Base-by-base conservation (phyloP, 1,140 invertebrate genomes). In the Drosophila oshimai region DNA sequence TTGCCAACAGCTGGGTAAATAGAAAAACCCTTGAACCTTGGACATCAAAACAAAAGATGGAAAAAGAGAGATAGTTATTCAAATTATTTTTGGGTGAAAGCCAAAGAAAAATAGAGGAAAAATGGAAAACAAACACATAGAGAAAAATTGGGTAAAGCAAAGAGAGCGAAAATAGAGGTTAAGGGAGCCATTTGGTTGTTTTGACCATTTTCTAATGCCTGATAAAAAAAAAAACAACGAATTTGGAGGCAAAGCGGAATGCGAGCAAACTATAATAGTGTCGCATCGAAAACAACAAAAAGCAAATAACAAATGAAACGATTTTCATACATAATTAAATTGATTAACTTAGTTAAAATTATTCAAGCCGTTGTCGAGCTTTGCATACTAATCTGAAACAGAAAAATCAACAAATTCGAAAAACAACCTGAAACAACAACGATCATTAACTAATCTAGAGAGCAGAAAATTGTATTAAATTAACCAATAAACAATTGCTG, bases 391-490 rank as follows among this genome's bases (percentile, higher is more conserved):
- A 72, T 64, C 9, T 53, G 18, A 10, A 22, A 10, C 12, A 47
- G 33, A 24, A 44, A 44, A 33, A 57, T 58, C 15, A 44, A 28
- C 12, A 34, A 24, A 44, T 26, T 44, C 9, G 5, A 58, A 41
- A 46, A 53, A 60, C 18, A 44, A 34, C 17, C 41, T 37, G 39
- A 6, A 69, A 31, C 29, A 24, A 22, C 41, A 39, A 51, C 51
- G 46, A 73, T 73, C 70, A 73, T 73, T 73, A 73, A 73, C 68
- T 61, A 73, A 73, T 73, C 57, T 73, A 73, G 69, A 73, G 69
- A 73, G 69, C 70, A 73, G 69, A 72, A 73, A 73, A 73, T 73
- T 73, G 34, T 73, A 73, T 73, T 72, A 53, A 73, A 73, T 73
- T 73, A 73, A 50, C 68, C 45, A 57, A 57, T 57, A 65, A 65